These are phyloP conservation scores for Camponotus pennsylvanicus DNA, from an alignment of 1,140 invertebrate species.

Conservation along the genomic window DNA sequence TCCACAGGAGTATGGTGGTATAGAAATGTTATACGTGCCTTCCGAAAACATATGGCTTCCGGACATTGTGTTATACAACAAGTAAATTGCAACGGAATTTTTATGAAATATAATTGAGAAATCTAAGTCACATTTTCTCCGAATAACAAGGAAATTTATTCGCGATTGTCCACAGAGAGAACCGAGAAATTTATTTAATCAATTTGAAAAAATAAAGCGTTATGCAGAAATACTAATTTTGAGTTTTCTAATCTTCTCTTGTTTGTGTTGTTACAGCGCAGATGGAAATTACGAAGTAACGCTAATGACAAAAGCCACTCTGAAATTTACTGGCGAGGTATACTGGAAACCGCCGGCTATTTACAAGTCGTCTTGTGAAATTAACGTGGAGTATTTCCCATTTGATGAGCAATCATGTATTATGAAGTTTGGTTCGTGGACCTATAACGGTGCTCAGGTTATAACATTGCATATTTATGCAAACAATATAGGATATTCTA, in stretches of 20 bases:
- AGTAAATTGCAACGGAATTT: slow-evolving; percentile 87
- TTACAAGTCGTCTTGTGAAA: slow-evolving; percentile 99
- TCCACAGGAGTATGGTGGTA: slow-evolving; percentile 96
- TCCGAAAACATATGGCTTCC: slow-evolving; percentile 97
- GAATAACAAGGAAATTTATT: not conserved
- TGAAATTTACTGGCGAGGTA: slow-evolving; percentile 96
- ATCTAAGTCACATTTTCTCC: not conserved
- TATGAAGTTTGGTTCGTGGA: slow-evolving; percentile 99
- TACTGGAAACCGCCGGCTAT: slow-evolving; percentile 99
- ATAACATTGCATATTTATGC: slow-evolving; percentile 38
- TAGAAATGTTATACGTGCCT: slow-evolving; percentile 96
- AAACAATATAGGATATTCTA: not conserved
- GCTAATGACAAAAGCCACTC: slow-evolving; percentile 97
- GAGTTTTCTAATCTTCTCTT: not conserved
- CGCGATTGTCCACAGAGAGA: not conserved
- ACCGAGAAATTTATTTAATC: not conserved
- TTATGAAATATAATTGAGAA: not conserved
- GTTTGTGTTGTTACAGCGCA: slow-evolving; percentile 88
- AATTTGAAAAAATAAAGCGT: not conserved
- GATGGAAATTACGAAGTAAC: slow-evolving; percentile 99
- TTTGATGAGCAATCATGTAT: slow-evolving; percentile 97
- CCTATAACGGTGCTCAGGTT: slow-evolving; percentile 96
- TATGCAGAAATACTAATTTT: not conserved
- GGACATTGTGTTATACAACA: slow-evolving; percentile 96
- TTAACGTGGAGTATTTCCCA: slow-evolving; percentile 98